A percentile compares a stretch with the other conserved stretches of the same genome.
Evolutionary conservation across 2,113 vertebrate species (phyloP).

Genomic region (Oceanites oceanicus): DNA sequence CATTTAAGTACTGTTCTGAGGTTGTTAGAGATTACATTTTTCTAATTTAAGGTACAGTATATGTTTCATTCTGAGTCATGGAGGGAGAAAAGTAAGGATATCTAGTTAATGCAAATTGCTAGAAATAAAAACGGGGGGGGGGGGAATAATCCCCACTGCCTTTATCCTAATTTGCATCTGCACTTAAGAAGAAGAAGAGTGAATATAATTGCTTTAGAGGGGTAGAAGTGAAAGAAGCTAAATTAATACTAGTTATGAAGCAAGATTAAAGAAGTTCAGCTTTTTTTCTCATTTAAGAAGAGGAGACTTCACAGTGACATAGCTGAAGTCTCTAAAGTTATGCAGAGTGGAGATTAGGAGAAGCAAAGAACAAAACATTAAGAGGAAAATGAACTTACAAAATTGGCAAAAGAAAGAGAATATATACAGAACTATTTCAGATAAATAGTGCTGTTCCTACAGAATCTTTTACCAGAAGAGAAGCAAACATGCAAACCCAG

Average conservation of each 20-base stretch:
- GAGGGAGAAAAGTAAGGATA: not conserved
- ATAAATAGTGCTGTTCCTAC: not conserved
- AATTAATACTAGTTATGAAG: constrained; percentile 32
- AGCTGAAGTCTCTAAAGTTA: constrained; percentile 25
- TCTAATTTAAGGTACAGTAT: constrained; percentile 24
- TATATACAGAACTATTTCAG: not conserved
- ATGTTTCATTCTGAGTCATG: constrained; percentile 12
- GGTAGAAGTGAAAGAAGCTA: constrained; percentile 11
- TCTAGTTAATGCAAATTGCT: constrained; percentile 28
- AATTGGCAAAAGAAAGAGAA: not conserved
- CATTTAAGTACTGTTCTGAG: not conserved
- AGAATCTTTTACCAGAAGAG: not conserved
- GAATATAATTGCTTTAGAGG: constrained; percentile 29
- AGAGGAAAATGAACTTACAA: not conserved
- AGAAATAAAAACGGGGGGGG: not conserved
- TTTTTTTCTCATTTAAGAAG: constrained; percentile 21
- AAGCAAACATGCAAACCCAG: not conserved
- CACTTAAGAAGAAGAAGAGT: constrained; percentile 11
- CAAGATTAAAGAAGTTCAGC: constrained; percentile 5
- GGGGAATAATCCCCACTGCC: not conserved
- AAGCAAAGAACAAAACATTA: not conserved
- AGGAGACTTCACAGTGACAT: constrained; percentile 9
- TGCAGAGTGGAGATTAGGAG: not conserved
- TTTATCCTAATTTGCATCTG: constrained; percentile 61
- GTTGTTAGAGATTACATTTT: constrained; percentile 22